A percentile compares a stretch with the other conserved stretches of the same genome.
Evolutionary conservation across 2,113 vertebrate species (phyloP).

Genomic region (Quiscalus mexicanus): DNA sequence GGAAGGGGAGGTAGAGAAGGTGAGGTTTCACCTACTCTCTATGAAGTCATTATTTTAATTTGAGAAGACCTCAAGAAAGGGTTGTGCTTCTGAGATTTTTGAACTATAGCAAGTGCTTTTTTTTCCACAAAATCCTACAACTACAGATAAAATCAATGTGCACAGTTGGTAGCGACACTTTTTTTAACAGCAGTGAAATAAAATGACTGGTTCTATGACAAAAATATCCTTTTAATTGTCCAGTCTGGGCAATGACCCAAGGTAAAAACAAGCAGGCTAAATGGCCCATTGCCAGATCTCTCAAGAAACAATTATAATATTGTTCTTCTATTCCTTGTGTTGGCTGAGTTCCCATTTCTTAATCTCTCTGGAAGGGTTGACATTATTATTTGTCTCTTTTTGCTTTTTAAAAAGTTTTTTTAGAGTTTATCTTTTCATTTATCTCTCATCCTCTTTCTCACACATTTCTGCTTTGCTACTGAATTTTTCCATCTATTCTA

Average conservation of each 20-base stretch:
- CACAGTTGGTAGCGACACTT: conserved; percentile 33
- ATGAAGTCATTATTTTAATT: background rate
- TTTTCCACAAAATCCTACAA: conserved; percentile 11
- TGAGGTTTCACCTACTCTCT: background rate
- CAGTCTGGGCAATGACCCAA: conserved; percentile 70
- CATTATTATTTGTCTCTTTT: conserved; percentile 60
- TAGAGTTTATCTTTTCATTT: conserved; percentile 32
- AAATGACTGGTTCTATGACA: conserved; percentile 43
- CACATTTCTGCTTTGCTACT: background rate
- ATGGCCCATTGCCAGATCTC: conserved; percentile 65
- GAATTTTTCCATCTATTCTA: background rate
- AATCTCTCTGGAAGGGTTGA: conserved; percentile 51
- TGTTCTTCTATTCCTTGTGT: conserved; percentile 41
- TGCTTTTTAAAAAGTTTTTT: conserved; percentile 21
- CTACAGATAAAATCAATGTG: conserved; percentile 32
- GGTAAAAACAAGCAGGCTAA: conserved; percentile 67
- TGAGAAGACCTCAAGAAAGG: background rate
- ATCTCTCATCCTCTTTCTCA: background rate
- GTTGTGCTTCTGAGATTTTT: background rate
- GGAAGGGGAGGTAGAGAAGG: background rate
- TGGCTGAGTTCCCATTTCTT: conserved; percentile 68
- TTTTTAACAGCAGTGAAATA: conserved; percentile 62
- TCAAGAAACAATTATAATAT: conserved; percentile 67
- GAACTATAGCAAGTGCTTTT: background rate
- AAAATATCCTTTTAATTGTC: conserved; percentile 75